These are phyloP conservation scores for Ailuropoda melanoleuca DNA, from an alignment of 2,113 vertebrate species.

Conservation along the genomic window DNA sequence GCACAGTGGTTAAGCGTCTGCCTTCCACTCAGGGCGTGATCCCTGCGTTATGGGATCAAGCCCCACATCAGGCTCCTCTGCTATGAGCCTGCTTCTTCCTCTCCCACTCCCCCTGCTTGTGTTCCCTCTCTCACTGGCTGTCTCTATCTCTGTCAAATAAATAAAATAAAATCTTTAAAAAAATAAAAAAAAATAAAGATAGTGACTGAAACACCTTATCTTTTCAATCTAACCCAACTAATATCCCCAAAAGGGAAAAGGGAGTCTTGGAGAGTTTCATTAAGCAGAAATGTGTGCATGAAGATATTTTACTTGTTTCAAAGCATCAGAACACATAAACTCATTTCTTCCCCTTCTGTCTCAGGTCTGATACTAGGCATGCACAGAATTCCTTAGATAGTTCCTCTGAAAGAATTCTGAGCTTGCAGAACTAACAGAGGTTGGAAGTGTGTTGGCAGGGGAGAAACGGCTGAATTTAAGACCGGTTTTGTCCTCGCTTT, in stretches of 20 bases:
- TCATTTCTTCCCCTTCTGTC: constrained; percentile 72
- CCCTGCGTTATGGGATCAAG: no score
- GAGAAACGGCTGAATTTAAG: constrained; percentile 62
- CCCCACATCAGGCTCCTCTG: no score
- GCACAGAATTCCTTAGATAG: constrained; percentile 78
- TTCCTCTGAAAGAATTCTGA: constrained; percentile 75
- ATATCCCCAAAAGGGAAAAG: constrained; percentile 50
- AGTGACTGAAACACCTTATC: constrained; percentile 2
- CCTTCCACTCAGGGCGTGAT: no score
- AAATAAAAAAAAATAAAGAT: no score
- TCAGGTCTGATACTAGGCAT: constrained; percentile 69
- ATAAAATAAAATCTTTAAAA: no score
- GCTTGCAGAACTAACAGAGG: constrained; percentile 57
- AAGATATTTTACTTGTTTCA: constrained; percentile 74
- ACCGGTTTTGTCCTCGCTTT: constrained; percentile 74
- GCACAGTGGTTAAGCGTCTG: no score
- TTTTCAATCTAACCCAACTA: constrained; percentile 19
- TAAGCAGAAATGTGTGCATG: constrained; percentile 31
- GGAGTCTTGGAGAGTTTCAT: neutral
- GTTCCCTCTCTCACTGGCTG: no score
- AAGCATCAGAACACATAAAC: constrained; percentile 63
- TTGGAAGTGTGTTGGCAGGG: neutral
- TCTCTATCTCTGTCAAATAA: no score
- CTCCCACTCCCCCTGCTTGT: no score
- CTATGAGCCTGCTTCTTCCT: no score